These are phyloP conservation scores for Lithodes maja DNA, from an alignment of 2,888 invertebrate genomes.

Conservation along the genomic window DNA sequence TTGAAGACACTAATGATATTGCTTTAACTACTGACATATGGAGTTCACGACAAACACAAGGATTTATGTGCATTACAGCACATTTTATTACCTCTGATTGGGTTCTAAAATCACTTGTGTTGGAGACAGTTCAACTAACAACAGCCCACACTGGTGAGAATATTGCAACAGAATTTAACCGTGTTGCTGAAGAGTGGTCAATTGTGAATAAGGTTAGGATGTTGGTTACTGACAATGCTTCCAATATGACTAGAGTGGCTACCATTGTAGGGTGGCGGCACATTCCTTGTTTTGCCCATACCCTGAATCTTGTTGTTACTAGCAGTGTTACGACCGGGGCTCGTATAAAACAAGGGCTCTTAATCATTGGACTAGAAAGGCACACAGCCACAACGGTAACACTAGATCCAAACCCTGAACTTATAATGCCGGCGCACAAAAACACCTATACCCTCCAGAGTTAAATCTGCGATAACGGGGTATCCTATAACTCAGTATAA, in stretches of 20 bases:
- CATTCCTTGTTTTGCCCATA: constrained; percentile 38
- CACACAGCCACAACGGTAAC: too few relatives aligned
- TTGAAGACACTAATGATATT: constrained; percentile 17
- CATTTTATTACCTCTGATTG: constrained; percentile 27
- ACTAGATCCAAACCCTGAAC: too few relatives aligned
- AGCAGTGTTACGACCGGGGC: too few relatives aligned
- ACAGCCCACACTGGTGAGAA: not conserved
- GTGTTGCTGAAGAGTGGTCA: constrained; percentile 34
- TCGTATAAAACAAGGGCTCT: too few relatives aligned
- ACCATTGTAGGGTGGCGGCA: constrained; percentile 20
- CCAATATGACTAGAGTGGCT: constrained; percentile 31
- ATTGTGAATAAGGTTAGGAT: constrained; percentile 31
- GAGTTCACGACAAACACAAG: constrained; percentile 26
- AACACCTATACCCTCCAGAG: too few relatives aligned
- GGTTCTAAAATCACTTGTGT: constrained; percentile 23
- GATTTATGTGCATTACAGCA: not conserved
- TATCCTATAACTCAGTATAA: too few relatives aligned
- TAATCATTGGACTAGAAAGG: too few relatives aligned
- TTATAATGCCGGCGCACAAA: too few relatives aligned
- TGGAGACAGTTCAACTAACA: constrained; percentile 19
- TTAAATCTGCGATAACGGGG: too few relatives aligned
- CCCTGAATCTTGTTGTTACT: constrained; percentile 37
- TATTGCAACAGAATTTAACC: constrained; percentile 7
- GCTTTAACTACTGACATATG: constrained; percentile 26
- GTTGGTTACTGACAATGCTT: constrained; percentile 37